A percentile compares a stretch with the other conserved stretches of the same genome.
Evolutionary conservation across 2,113 vertebrate genomes (phyloP).

Genomic region (Cinclus cinclus): DNA sequence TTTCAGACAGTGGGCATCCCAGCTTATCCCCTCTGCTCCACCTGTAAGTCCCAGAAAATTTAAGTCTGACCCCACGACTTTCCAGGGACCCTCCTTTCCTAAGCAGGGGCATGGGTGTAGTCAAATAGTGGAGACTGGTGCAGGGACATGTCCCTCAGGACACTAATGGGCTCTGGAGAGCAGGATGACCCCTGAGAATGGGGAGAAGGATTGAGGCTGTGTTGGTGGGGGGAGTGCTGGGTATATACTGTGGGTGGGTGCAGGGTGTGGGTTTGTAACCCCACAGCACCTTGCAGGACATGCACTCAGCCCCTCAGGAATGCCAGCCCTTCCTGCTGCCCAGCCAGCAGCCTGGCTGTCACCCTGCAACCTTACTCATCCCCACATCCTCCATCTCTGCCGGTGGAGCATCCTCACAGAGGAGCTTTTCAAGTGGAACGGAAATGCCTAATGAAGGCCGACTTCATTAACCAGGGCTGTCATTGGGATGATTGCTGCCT

Average conservation of each 20-base stretch:
- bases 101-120: rapidly evolving
- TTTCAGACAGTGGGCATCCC: background rate
- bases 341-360: background rate
- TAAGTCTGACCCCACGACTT: background rate
- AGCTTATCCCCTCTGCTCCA: background rate
- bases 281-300: background rate
- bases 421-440: conserved; percentile 55
- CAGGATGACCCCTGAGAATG: background rate
- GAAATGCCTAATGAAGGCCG: conserved; percentile 34
- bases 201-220: rapidly evolving
- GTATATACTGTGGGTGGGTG: rapidly evolving
- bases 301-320: rapidly evolving
- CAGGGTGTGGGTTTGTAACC: background rate
- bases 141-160: background rate
- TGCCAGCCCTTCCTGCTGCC: background rate
- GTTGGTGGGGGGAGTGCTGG: rapidly evolving
- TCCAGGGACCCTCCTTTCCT: background rate
- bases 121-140: background rate
- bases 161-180: background rate
- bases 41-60: background rate
- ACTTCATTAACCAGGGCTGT: conserved; percentile 47
- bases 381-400: background rate
- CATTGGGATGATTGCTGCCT: conserved; percentile 58
- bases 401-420: background rate
- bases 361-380: rapidly evolving